Base-by-base conservation (phyloP, 1,140 invertebrate species). In the Limonius californicus region DNA sequence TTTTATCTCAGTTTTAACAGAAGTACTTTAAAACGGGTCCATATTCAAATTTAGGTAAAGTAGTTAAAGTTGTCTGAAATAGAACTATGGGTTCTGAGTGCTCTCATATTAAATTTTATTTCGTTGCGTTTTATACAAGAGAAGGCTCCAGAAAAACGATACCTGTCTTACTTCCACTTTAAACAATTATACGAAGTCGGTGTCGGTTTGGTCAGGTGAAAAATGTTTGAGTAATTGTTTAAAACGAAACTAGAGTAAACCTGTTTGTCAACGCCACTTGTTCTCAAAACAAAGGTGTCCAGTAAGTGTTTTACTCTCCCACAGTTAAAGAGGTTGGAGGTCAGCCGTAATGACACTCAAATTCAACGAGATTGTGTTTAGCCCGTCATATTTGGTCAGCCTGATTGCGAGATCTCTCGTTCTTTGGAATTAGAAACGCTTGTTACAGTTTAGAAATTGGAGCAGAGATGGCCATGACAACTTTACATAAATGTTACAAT, bases 181-280 rank as follows among this genome's bases (percentile, higher is more conserved):
- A 32, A 6, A 32, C 4, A 11, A 32, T 6, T 32, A 11, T 6
- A 11, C 27, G 11, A 4, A 6, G 11, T 4, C 11, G 4, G 4
- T 32, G 11, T 6, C 11, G 4, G 4, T 32, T 32, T 11, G 27
- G 27, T 6, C 27, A 11, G 4, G 27, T 32, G 4, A 11, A 32
- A 32, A 4, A 32, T 12, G 9, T 50, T 50, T n/a, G 16, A 50
- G 16, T 21, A 50, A 50, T 50, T 50, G 45, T 50, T 50, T 50
- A 50, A 50, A 50, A 50, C 45, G 45, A 50, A 50, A 50, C 45
- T 50, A 21, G 45, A 50, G 45, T 50, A 50, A 50, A 50, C 45
- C 45, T 50, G 45, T 50, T 50, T 50, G 45, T 18, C 16, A 50
- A 50, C 45, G 45, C 45, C 45, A 50, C 45, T 50, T 50, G 45